Conservation (phyloP, 2,113 vertebrate species). For the Murina feae region DNA sequence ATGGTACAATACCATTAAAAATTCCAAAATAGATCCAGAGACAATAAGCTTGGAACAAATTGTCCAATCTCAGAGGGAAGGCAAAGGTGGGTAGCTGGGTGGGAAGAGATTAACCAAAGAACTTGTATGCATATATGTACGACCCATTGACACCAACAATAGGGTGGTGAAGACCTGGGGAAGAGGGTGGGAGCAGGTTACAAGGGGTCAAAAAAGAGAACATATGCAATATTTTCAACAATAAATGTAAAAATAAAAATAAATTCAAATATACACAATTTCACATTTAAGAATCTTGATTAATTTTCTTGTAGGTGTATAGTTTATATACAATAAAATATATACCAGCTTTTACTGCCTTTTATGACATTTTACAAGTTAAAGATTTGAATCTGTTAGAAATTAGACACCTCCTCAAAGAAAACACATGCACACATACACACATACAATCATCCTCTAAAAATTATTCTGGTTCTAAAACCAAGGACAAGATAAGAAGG, state of each 20-base stretch:
- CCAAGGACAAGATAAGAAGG: not conserved
- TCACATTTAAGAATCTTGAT: not conserved
- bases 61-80: no score
- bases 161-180: no score
- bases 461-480: not conserved
- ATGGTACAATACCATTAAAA: not conserved
- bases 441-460: not conserved
- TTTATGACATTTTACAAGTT: not conserved
- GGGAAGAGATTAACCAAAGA: no score
- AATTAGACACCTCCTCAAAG: not conserved
- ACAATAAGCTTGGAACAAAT: no score
- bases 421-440: not conserved
- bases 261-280: not conserved
- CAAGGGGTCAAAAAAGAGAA: no score
- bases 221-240: no score
- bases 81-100: no score
- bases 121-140: no score
- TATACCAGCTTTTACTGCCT: not conserved
- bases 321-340: not conserved
- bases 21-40: not conserved
- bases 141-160: no score
- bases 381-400: not conserved
- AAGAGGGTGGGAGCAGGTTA: no score
- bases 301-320: not conserved
- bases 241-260: no score